A percentile compares a stretch with the other conserved stretches of the same genome.
These are phyloP conservation scores for Anguilla marmorata DNA, from an alignment of 2,797 vertebrate species.

Conservation along the genomic window DNA sequence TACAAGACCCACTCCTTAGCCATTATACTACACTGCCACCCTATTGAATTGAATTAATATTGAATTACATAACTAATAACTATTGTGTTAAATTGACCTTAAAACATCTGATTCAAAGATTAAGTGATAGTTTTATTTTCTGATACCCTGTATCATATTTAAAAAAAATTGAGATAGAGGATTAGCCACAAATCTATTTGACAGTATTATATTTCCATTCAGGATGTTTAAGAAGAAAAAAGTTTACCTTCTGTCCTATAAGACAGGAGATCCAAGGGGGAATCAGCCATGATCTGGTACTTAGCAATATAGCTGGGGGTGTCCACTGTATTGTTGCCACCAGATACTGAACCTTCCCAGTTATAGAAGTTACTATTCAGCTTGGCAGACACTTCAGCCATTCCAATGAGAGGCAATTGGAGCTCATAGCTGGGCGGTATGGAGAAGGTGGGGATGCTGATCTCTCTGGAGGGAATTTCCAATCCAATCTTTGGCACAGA, in stretches of 20 bases:
- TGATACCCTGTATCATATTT: not conserved
- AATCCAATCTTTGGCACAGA: constrained; percentile 72
- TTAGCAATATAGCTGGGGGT: constrained; percentile 63
- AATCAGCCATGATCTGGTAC: constrained; percentile 73
- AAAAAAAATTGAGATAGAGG: not conserved
- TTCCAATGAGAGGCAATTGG: constrained; percentile 77
- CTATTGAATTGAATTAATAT: not conserved
- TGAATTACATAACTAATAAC: not conserved
- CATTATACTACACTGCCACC: too few relatives aligned
- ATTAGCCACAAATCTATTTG: not conserved
- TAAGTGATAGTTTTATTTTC: not conserved
- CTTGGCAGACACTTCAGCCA: constrained; percentile 78
- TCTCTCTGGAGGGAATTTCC: constrained; percentile 67
- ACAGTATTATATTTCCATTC: constrained; percentile 1
- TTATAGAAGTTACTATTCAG: constrained; percentile 88
- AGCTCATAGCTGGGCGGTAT: constrained; percentile 78
- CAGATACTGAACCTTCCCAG: constrained; percentile 75
- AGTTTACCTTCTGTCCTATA: constrained; percentile 83
- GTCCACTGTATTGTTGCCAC: constrained; percentile 76
- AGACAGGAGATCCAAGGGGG: constrained; percentile 77
- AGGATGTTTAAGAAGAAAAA: not conserved
- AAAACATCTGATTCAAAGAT: too few relatives aligned
- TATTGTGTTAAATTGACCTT: too few relatives aligned
- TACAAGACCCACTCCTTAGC: too few relatives aligned
- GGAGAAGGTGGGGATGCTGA: constrained; percentile 77